phyloP scores from a whole-genome alignment of 1,140 invertebrate species.

The Harpegnathos saltator region DNA sequence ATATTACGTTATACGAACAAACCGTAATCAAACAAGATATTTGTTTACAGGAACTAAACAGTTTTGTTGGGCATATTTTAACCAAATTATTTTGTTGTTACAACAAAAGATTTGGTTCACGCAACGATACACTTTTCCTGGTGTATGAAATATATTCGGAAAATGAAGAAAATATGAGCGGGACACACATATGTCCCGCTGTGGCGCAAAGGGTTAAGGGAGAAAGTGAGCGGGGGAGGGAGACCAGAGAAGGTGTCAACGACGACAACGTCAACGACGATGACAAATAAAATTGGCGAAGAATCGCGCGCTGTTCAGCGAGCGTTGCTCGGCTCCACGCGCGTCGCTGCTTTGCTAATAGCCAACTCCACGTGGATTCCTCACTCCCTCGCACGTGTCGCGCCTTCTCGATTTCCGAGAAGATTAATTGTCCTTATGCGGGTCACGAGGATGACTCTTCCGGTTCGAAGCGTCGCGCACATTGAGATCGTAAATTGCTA shows the following conservation, averaged over 20 bases:
- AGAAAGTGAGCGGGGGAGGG: too few relatives aligned
- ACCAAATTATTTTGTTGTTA: too few relatives aligned
- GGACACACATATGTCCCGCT: too few relatives aligned
- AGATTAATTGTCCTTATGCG: slow-evolving; percentile 70
- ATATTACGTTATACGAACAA: too few relatives aligned
- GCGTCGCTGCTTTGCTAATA: neutral
- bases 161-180: too few relatives aligned
- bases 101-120: too few relatives aligned
- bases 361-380: neutral
- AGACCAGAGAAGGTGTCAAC: neutral
- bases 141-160: too few relatives aligned
- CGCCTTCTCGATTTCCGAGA: slow-evolving; percentile 58
- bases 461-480: slow-evolving; percentile 47
- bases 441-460: slow-evolving; percentile 69
- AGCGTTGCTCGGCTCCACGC: neutral
- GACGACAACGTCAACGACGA: neutral
- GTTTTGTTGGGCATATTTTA: too few relatives aligned
- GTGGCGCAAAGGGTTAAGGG: too few relatives aligned
- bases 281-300: slow-evolving; percentile 10
- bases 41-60: too few relatives aligned
- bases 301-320: neutral
- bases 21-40: too few relatives aligned
- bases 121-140: too few relatives aligned
- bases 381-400: neutral
- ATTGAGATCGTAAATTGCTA: slow-evolving; percentile 51